Evolutionary conservation across 2,797 vertebrate species (phyloP), one percentile per base, ranked within the genome.

Genomic region (Protonibea diacanthus): DNA sequence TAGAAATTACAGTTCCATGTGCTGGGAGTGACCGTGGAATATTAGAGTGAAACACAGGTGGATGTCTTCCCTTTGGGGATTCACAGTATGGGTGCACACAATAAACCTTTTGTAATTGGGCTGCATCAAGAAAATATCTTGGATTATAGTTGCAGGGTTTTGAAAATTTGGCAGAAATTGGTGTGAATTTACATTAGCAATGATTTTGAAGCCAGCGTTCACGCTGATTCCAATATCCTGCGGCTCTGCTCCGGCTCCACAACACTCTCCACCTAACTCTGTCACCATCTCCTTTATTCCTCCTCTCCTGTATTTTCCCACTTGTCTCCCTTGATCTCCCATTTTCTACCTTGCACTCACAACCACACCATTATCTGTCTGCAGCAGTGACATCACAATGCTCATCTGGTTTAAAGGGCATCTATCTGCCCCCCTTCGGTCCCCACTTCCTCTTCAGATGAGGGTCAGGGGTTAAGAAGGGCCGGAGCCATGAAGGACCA

Each of bases 391-490:
- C 88, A 86, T 91, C 88, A 85, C 85, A 47, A 20, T 77, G 65
- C 73, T 78, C 84, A 74, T 86, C 66, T 76, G 68, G 69, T 81
- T 81, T 79, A 91, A 89, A 87, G 79, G 85, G 82, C 83, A 83
- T 84, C 78, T 87, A 69, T 33, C 33, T 33, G 33, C 33, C 7
- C 33, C 78, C 82, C 84, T 69, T 53, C 62, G 5, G 49, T 83
- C 74, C 72, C 73, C 44, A 62, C 89, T 86, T 91, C 90, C 88
- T 82, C 85, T 89, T 92, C 88, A 84, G 78, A 88, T 62, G 81
- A 69, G 72, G 89, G 92, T 93, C 91, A 84, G 78, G 72, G 93
- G 91, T 94, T 88, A 93, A 88, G 80, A 75, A 80, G 86, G 92
- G 85, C 83, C 65, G 86, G 88, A 89, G 85, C 82, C 59, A 38